Evolutionary conservation across 2,797 vertebrate genomes (phyloP).

Genomic region (Cirrhinus molitorella): DNA sequence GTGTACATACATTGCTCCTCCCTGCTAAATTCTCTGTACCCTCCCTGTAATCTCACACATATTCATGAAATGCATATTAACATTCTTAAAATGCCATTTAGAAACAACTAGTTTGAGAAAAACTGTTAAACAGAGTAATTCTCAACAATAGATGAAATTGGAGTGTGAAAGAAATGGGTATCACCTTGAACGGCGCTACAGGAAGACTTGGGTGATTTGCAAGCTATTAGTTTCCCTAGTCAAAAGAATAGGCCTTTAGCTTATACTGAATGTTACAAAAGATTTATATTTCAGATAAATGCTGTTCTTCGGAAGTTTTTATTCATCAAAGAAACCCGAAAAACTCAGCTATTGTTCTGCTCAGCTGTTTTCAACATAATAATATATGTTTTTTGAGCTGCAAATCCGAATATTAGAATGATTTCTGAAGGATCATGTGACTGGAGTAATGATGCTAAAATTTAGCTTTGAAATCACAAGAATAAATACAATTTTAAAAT

Average conservation of each 20-base stretch:
- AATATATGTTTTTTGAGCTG: too few relatives aligned
- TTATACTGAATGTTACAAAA: background rate
- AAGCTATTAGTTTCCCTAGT: background rate
- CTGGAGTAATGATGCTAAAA: too few relatives aligned
- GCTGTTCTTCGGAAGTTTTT: too few relatives aligned
- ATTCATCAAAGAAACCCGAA: too few relatives aligned
- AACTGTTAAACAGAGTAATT: background rate
- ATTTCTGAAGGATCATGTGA: too few relatives aligned
- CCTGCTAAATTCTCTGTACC: background rate
- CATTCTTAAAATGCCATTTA: background rate
- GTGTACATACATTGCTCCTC: slow-evolving; percentile 5
- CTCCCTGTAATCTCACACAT: background rate
- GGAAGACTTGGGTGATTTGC: background rate
- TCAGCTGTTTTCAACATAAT: too few relatives aligned
- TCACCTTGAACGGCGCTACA: background rate
- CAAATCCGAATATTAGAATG: too few relatives aligned
- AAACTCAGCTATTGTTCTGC: too few relatives aligned
- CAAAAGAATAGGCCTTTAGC: background rate
- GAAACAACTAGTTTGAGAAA: background rate
- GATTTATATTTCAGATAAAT: too few relatives aligned
- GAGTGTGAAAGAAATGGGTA: background rate
- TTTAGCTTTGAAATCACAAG: too few relatives aligned
- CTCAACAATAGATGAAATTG: background rate
- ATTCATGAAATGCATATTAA: background rate
- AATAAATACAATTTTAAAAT: too few relatives aligned